These are phyloP conservation scores for Xiphydria camelus DNA, from an alignment of 2,888 invertebrate species.

Conservation along the genomic window DNA sequence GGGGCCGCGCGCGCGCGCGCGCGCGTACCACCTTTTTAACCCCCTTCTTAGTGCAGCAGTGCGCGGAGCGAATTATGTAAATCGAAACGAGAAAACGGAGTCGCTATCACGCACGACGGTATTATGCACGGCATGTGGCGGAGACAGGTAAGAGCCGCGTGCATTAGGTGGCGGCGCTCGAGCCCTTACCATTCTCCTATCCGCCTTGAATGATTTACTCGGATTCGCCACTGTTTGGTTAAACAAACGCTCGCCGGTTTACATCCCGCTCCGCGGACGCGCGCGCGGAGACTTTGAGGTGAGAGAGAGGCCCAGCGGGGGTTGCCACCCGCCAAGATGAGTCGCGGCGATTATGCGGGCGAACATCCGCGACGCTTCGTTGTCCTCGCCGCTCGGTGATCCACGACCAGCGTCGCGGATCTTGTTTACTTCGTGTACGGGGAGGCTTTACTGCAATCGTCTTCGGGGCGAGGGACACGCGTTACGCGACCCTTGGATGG, in stretches of 20 bases:
- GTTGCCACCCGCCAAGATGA: slow-evolving; percentile 46
- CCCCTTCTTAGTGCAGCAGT: slow-evolving; percentile 12
- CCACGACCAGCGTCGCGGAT: no score
- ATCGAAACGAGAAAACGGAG: slow-evolving; percentile 37
- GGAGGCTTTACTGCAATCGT: no score
- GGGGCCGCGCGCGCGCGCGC: background rate
- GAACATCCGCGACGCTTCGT: slow-evolving; percentile 9
- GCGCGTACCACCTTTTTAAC: slow-evolving; percentile 3
- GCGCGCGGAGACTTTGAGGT: no score
- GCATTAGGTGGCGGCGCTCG: slow-evolving; percentile 22
- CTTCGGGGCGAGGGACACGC: no score
- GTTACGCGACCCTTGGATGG: no score
- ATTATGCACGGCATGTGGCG: slow-evolving; percentile 33
- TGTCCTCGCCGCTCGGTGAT: slow-evolving; percentile 5
- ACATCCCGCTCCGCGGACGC: slow-evolving; percentile 12
- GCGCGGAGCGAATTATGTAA: slow-evolving; percentile 40
- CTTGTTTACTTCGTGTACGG: no score
- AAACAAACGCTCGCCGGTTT: slow-evolving; percentile 21
- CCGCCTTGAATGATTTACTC: slow-evolving; percentile 24
- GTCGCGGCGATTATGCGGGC: slow-evolving; percentile 39
- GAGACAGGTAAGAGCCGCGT: slow-evolving; percentile 17
- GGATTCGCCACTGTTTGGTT: slow-evolving; percentile 16
- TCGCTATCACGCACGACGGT: slow-evolving; percentile 37
- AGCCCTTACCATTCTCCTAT: slow-evolving; percentile 18
- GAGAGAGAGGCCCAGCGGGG: slow-evolving; percentile 29